Evolutionary conservation across 2,113 vertebrate genomes (phyloP).

Genomic region (Brienomyrus brachyistius): DNA sequence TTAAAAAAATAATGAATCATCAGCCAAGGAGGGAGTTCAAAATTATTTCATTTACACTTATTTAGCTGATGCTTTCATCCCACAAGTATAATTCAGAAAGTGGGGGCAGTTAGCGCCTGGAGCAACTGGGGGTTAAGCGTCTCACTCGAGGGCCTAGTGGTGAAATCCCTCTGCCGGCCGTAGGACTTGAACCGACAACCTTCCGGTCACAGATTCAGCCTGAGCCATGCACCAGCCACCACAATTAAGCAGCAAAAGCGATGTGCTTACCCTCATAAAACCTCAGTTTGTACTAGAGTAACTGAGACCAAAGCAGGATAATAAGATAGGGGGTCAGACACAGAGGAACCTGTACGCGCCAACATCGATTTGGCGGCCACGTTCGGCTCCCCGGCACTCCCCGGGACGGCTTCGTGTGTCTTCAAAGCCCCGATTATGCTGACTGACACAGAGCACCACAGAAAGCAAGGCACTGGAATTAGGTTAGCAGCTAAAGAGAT

Average conservation of each 20-base stretch:
- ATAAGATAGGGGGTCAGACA: background rate
- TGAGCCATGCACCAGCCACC: background rate
- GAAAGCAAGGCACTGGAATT: constrained; percentile 5
- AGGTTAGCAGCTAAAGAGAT: constrained; percentile 15
- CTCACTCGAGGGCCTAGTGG: background rate
- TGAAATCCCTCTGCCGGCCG: background rate
- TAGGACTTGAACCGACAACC: background rate
- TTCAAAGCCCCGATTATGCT: constrained; percentile 9
- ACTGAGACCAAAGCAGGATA: background rate
- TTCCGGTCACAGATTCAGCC: background rate
- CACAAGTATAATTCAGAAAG: background rate
- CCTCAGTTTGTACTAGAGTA: background rate
- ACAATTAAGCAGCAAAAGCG: background rate
- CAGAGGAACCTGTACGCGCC: background rate
- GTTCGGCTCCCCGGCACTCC: background rate
- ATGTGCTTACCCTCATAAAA: background rate
- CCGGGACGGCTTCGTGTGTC: background rate
- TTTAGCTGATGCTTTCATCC: background rate
- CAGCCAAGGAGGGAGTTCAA: background rate
- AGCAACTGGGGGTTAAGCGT: background rate
- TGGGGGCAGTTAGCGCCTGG: background rate
- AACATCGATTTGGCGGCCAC: background rate
- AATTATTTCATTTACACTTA: background rate
- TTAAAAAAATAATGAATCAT: background rate
- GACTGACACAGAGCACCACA: constrained; percentile 8